Evolutionary conservation across 2,888 invertebrate species (phyloP).

Genomic region (Drosophila meridionalis): DNA sequence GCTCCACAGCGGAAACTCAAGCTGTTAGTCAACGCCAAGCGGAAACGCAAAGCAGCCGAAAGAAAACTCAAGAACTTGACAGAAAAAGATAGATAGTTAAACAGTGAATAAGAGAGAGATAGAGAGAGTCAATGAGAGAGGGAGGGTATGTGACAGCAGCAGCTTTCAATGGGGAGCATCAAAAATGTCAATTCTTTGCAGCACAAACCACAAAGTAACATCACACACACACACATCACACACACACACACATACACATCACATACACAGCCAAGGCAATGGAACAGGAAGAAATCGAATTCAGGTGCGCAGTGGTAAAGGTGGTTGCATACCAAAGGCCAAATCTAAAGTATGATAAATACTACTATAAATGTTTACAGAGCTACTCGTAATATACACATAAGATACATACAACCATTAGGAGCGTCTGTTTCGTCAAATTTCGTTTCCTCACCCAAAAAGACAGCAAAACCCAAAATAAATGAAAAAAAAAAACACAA

Average conservation of each 20-base stretch:
- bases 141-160: conserved; percentile 36
- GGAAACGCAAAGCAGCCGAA: conserved; percentile 71
- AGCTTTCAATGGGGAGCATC: conserved; percentile 60
- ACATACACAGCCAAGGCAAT: conserved; percentile 2
- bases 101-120: not conserved
- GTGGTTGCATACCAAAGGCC: conserved; percentile 61
- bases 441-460: conserved; percentile 25
- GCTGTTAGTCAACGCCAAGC: conserved; percentile 74
- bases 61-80: conserved; percentile 42
- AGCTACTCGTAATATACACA: conserved; percentile 33
- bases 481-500: not conserved
- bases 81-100: conserved; percentile 8
- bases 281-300: not conserved
- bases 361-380: conserved; percentile 47
- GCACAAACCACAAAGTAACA: conserved; percentile 43
- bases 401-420: conserved; percentile 11
- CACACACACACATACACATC: conserved; percentile 2
- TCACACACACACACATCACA: conserved; percentile 14
- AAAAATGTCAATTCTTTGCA: conserved; percentile 76
- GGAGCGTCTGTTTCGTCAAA: conserved; percentile 50
- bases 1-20: conserved; percentile 60
- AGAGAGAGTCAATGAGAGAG: not conserved
- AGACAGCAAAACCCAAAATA: not conserved
- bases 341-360: conserved; percentile 74
- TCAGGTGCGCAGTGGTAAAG: conserved; percentile 19